Conservation (phyloP, 2,113 vertebrate species). For the Labeo catla region DNA sequence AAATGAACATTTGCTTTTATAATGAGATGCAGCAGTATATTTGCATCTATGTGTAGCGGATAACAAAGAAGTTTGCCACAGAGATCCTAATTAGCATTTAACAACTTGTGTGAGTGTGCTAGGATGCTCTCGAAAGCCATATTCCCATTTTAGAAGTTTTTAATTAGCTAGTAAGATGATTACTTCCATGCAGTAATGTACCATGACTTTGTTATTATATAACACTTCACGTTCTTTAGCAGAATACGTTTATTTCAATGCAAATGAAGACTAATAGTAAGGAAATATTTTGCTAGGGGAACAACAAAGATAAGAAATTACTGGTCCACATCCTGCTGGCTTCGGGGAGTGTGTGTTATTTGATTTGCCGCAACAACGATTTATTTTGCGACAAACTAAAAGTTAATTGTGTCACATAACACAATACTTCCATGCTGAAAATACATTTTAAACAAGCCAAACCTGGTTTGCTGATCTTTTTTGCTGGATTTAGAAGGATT, state of each 20-base stretch:
- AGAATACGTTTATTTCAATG: constrained; percentile 4
- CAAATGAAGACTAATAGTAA: neutral
- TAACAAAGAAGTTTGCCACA: neutral
- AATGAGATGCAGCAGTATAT: neutral
- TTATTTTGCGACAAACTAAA: neutral
- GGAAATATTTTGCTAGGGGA: neutral
- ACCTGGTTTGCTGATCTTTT: neutral
- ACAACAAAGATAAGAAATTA: neutral
- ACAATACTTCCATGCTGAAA: neutral
- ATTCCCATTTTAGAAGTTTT: neutral
- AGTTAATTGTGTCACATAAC: constrained; percentile 4
- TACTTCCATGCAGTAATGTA: constrained; percentile 17
- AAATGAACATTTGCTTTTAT: neutral
- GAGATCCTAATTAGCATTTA: constrained; percentile 28
- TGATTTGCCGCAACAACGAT: neutral
- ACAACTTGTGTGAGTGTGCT: neutral
- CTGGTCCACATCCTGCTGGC: neutral
- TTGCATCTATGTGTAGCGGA: neutral
- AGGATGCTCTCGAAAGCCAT: neutral
- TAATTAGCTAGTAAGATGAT: constrained; percentile 31
- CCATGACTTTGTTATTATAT: constrained; percentile 18
- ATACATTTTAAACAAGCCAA: neutral
- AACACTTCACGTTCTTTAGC: neutral
- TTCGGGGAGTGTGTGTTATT: neutral
- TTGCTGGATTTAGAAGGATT: neutral